Evolutionary conservation across 1,140 invertebrate genomes (phyloP).

Genomic region (Drosophila mojavensis): DNA sequence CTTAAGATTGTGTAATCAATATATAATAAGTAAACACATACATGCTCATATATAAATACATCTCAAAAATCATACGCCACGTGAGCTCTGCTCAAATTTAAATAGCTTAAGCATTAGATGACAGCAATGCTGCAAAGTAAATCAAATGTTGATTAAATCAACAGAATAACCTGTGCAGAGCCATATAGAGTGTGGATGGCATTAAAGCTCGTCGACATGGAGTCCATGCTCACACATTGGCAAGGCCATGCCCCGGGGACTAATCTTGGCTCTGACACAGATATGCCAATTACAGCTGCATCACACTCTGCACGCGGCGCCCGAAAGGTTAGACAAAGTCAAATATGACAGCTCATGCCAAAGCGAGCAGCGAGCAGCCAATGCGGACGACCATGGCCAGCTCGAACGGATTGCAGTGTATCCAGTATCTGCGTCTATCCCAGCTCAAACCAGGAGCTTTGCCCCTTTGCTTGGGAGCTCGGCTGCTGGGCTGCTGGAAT

Average conservation of each 20-base stretch:
- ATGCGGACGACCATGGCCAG: slow-evolving; percentile 31
- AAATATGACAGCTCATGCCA: slow-evolving; percentile 30
- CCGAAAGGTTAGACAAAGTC: slow-evolving; percentile 45
- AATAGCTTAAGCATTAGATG: neutral
- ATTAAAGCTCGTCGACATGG: slow-evolving; percentile 23
- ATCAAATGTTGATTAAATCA: slow-evolving; percentile 10
- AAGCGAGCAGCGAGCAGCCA: slow-evolving; percentile 11
- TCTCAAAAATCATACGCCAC: neutral
- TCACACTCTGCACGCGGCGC: slow-evolving; percentile 21
- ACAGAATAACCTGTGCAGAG: slow-evolving; percentile 14
- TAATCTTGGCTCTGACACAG: slow-evolving; percentile 52
- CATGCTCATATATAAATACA: too few relatives aligned
- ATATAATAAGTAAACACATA: neutral
- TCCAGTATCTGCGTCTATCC: neutral
- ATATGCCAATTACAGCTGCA: slow-evolving; percentile 73
- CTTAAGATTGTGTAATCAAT: too few relatives aligned
- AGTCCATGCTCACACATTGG: slow-evolving; percentile 8
- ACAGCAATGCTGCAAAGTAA: neutral
- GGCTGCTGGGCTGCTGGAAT: neutral
- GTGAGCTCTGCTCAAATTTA: neutral
- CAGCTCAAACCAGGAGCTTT: neutral
- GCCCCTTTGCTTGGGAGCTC: neutral
- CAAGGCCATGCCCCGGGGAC: slow-evolving; percentile 30
- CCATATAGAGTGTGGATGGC: neutral
- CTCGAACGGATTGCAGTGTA: slow-evolving; percentile 18